Base-by-base conservation (phyloP, 2,888 invertebrate genomes). In the Campaea margaritaria region DNA sequence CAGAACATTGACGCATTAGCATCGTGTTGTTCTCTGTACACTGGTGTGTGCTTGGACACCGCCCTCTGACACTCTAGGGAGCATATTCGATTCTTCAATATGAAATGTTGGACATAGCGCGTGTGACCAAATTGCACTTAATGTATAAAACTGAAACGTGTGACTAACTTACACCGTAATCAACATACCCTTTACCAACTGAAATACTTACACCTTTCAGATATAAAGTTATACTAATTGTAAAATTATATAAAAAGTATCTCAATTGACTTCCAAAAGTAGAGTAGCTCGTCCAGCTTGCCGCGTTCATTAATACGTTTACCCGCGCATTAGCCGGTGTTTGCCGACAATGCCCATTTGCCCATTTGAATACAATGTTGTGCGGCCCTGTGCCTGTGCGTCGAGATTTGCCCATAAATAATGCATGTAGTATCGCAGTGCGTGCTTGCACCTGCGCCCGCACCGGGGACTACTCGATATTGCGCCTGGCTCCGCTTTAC, bases 1-100 rank as follows among this genome's bases (percentile, higher is more conserved):
- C 58, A 45, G 58, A 42, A 45, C 52, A 31, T 43, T 48, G 39
- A n/a, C 48, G 14, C 1, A 8, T 45, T 59, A 43, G 43, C 44
- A 44, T n/a, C 11, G 15, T n/a, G 15, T 12, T 27, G 14, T 39
- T 46, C 36, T 36, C 36, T n/a, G 36, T 3, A 5, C 21, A 21
- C 2, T 21, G 21, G 21, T 21, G 21, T 5, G 2, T 21, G 21
- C 21, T 3, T 21, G 21, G 21, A 21, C 21, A 21, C 21, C 3
- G 21, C 21, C 5, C n/a, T n/a, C n/a, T n/a, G n/a, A n/a, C n/a
- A n/a, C n/a, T n/a, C n/a, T n/a, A n/a, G n/a, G n/a, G n/a, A n/a
- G n/a, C n/a, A n/a, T n/a, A n/a, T n/a, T n/a, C n/a, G n/a, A n/a
- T n/a, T n/a, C n/a, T n/a, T n/a, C n/a, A n/a, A n/a, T n/a, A n/a